These are phyloP conservation scores for Sericinus montela DNA, from an alignment of 2,888 invertebrate species.

Conservation along the genomic window DNA sequence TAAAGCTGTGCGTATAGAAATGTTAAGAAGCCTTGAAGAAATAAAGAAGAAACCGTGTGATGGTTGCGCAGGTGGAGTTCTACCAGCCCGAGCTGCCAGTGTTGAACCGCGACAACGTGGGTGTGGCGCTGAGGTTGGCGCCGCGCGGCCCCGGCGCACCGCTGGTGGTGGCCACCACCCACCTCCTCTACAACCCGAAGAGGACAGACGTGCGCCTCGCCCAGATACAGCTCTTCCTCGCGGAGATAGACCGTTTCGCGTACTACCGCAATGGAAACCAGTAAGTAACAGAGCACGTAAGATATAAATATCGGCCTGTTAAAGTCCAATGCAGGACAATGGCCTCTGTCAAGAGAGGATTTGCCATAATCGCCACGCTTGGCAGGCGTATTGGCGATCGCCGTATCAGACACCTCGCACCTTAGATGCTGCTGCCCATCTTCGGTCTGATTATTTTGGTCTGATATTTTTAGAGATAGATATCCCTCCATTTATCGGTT, in stretches of 20 bases:
- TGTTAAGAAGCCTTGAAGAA: no score
- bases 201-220: slow-evolving; percentile 94
- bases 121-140: slow-evolving; percentile 86
- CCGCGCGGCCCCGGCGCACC: slow-evolving; percentile 63
- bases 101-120: slow-evolving; percentile 93
- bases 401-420: no score
- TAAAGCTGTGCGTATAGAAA: no score
- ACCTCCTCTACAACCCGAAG: slow-evolving; percentile 94
- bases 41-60: not conserved
- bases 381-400: no score
- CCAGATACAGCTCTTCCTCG: slow-evolving; percentile 90
- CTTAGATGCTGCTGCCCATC: no score
- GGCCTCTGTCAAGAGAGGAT: no score
- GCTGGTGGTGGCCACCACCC: slow-evolving; percentile 94
- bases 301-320: no score
- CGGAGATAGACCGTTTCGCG: slow-evolving; percentile 90
- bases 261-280: slow-evolving; percentile 54
- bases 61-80: slow-evolving; percentile 79
- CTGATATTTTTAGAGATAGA: no score
- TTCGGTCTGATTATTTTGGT: no score
- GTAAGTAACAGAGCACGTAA: slow-evolving; percentile 40
- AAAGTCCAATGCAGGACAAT: no score
- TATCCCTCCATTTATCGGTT: no score
- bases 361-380: no score
- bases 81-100: slow-evolving; percentile 80